Base-by-base conservation (phyloP, 2,888 invertebrate species). In the Tetheella fluctuosa region DNA sequence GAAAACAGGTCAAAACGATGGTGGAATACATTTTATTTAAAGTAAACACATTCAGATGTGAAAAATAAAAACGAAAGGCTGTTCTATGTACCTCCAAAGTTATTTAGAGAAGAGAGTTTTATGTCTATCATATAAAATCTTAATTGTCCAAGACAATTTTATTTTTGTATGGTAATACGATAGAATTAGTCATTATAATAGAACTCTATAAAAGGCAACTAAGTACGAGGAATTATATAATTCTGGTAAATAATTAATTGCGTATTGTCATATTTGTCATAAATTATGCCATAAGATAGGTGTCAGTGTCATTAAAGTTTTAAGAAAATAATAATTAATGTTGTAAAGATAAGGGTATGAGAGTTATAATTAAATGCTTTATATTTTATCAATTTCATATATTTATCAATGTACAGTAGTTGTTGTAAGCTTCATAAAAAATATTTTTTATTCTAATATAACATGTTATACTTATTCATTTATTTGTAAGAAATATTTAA, bases 1-100 rank as follows among this genome's bases (percentile, higher is more conserved):
- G 59, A 97, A 95, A 88, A 91, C 94, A 64, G 98, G 98, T 37
- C 95, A 96, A 79, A 94, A 95, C 59, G 95, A 95, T 73, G 96
- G 97, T 70, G 97, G 97, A 59, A 90, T 97, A 67, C 96, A 96
- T 76, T 97, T 97, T 69, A 91, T 96, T 94, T 95, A 81, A 81
- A 77, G 68, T 69, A 71, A 73, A 70, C 65, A 63, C 72, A 73
- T 77, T 67, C 78, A 74, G 73, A 80, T 80, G 79, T 84, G 78
- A 81, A 81, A 80, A 79, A 77, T 7, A 80, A 78, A 84, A 90
- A 91, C 91, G 81, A 89, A 93, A 93, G 93, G 93, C 93, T 93
- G 93, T 93, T 89, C 79, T 84, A 88, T 88, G 93, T 93, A 93
- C 93, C 93, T 93, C 93, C 93, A 93, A 92, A 92, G 91, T 90